Evolutionary conservation across 2,888 invertebrate species (phyloP), one percentile per base, ranked within the genome.

Genomic region (Drosophila nr. fundita): DNA sequence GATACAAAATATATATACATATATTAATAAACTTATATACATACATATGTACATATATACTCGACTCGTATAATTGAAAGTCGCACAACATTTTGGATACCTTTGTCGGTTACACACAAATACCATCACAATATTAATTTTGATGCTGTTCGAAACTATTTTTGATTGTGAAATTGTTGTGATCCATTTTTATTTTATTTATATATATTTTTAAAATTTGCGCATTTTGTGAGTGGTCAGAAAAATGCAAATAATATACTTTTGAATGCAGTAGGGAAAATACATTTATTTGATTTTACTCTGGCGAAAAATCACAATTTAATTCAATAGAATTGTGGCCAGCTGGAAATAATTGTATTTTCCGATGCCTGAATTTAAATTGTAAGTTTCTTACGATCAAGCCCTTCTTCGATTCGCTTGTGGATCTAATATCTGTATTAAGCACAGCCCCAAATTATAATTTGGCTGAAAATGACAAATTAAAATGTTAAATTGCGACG

Each of bases 51-150:
- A 1, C 13, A 18, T 1, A 1, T n/a, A 18, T 1, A 24, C n/a
- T 27, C 42, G 50, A 32, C 21, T 27, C 49, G 55, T 45, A 21
- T 52, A 73, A 73, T 66, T 55, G 38, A 30, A 64, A 57, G 49
- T 40, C 45, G 21, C 57, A 61, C 15, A 27, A n/a, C 60, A 66
- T 53, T 54, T 40, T 58, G 24, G 13, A 36, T 30, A 30, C 32
- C 24, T 40, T 40, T 70, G 21, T 40, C 29, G 15, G 11, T 36
- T 21, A 38, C 60, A 53, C 36, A 38, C 55, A 54, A 13, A 40
- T 21, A 15, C n/a, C 7, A 30, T 21, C 18, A 18, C 21, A 36
- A 53, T 66, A 36, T 24, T 30, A 2, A 52, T 67, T 53, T 36
- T 27, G 13, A 40, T 10, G 40, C 21, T 38, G 40, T 24, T 40